Evolutionary conservation across 2,113 vertebrate species (phyloP).

Genomic region (Pedetes capensis): DNA sequence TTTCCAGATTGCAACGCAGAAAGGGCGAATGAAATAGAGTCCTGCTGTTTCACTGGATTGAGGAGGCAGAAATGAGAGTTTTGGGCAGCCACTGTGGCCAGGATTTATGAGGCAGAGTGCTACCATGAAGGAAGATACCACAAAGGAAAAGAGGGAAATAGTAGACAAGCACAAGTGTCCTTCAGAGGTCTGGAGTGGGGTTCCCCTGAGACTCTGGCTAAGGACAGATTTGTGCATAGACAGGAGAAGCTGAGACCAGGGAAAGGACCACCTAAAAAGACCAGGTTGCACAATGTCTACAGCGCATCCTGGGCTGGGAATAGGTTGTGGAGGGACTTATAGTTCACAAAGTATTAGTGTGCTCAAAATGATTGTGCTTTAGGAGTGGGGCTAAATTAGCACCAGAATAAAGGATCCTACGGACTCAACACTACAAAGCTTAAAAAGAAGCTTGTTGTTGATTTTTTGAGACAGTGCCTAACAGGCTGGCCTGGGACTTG

Average conservation of each 20-base stretch:
- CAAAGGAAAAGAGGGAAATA: accelerated
- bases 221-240: background rate
- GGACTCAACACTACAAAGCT: background rate
- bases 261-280: background rate
- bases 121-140: background rate
- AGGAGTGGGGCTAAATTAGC: background rate
- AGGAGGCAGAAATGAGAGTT: background rate
- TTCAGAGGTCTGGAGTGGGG: background rate
- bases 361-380: background rate
- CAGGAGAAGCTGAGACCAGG: background rate
- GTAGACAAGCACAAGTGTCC: accelerated
- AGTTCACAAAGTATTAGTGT: background rate
- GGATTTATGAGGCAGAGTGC: background rate
- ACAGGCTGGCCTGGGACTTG: too few relatives aligned
- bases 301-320: background rate
- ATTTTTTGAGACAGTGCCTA: too few relatives aligned
- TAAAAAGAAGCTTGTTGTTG: background rate
- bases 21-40: accelerated
- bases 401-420: background rate
- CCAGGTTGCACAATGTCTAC: background rate
- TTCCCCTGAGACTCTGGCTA: background rate
- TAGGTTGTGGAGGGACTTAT: background rate
- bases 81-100: background rate
- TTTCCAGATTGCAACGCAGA: background rate
- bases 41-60: background rate